Base-by-base conservation (phyloP, 2,113 vertebrate species). In the Gadus chalcogrammus region DNA sequence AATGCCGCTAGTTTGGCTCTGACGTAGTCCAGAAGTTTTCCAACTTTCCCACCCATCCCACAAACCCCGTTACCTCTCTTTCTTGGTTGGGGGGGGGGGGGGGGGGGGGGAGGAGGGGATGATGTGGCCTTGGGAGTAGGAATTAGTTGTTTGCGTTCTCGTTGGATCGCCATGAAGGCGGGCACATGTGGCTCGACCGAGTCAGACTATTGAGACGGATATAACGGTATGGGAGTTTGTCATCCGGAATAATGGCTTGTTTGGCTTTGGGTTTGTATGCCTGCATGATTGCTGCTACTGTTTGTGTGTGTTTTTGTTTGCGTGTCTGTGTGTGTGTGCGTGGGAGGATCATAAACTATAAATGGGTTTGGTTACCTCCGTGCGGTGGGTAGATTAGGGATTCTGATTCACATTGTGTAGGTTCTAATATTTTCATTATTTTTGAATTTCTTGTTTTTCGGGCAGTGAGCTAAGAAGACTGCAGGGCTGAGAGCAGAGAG, bases 141-240 rank as follows among this genome's bases (percentile, higher is more conserved):
- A 76, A 69, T 69, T 75, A n/a, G 20, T 18, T 79, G 73, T 76
- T 75, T 75, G 59, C 58, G 42, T 28, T 69, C 20, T 48, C 71
- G 56, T 73, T 75, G 73, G 74, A 62, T 65, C 62, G 70, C 55
- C 27, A 75, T 73, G 69, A 61, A 55, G 72, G 64, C 61, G 55
- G 18, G 31, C 31, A 35, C 31, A 35, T 7, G 6, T 35, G 31
- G 31, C 31, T 35, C 16, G 53, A 55, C 12, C 53, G 6, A 8
- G 13, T 55, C 31, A 55, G 53, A 55, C 53, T 16, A 55, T 3
- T 7, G 53, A 55, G 6, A 55, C 16, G 9, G 12, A 13, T 16
- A 55, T 16, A 55, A 55, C 13, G 5, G 9, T 13, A 55, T 55
- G 53, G 53, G 31, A 35, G 31, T 35, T 35, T 55, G 53, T 55